Conservation (phyloP, 2,797 vertebrate genomes). For the Acanthornis magna region DNA sequence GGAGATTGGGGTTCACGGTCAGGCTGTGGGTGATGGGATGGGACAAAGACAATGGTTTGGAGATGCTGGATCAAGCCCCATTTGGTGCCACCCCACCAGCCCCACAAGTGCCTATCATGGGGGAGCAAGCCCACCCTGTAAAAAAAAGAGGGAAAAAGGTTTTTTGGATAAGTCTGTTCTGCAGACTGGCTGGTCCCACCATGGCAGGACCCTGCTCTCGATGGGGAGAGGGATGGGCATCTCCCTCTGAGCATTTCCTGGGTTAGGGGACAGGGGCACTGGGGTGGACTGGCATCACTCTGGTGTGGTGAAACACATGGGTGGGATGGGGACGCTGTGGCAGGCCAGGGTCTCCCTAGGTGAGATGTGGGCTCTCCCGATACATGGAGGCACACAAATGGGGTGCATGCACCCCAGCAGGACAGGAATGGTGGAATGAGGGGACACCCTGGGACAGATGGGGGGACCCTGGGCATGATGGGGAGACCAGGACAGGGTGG, state of each 20-base stretch:
- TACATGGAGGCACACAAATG: no score
- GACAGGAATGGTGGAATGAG: background rate
- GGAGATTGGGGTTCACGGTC: background rate
- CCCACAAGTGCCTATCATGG: fast-evolving
- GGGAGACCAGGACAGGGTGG: background rate
- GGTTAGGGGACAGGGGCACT: no score
- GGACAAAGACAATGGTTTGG: background rate
- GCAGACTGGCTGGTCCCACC: background rate
- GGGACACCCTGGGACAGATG: background rate
- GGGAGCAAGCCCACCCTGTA: background rate
- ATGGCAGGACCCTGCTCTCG: background rate
- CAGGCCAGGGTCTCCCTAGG: background rate
- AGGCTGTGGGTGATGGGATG: background rate
- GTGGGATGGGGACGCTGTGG: background rate
- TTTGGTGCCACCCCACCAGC: background rate
- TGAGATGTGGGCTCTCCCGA: background rate
- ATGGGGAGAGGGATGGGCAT: background rate
- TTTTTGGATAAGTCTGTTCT: background rate
- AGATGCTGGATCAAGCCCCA: background rate
- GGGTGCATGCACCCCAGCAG: background rate
- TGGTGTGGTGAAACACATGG: no score
- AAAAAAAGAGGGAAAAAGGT: fast-evolving
- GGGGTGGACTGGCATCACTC: no score
- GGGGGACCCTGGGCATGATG: background rate
- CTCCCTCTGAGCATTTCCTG: background rate